These are phyloP conservation scores for Amblyjoppa fuscipennis DNA, from an alignment of 2,888 invertebrate genomes.

Conservation along the genomic window DNA sequence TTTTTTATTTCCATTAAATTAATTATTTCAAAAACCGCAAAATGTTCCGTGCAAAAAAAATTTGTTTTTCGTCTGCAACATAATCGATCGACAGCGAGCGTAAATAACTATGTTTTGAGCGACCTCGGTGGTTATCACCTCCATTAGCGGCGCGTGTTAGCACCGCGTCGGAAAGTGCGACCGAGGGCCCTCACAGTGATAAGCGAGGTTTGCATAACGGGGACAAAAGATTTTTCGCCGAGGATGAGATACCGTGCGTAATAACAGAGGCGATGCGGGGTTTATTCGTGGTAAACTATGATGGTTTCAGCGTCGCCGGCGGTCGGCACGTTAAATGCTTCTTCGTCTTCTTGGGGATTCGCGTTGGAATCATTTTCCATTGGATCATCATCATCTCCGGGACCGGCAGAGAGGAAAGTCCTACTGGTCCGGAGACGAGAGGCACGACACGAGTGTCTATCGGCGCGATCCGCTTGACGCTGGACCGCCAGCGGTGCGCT, in stretches of 20 bases:
- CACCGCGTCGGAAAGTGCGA: background rate
- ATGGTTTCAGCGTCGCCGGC: conserved; percentile 62
- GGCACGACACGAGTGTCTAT: conserved; percentile 11
- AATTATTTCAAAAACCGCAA: too few species aligned
- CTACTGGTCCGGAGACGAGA: conserved; percentile 1
- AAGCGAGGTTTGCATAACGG: conserved; percentile 52
- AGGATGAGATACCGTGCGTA: conserved; percentile 71
- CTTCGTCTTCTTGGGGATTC: conserved; percentile 44
- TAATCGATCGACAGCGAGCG: background rate
- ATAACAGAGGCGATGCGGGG: conserved; percentile 69
- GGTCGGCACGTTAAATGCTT: conserved; percentile 65
- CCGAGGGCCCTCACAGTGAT: conserved; percentile 5
- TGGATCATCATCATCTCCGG: conserved; percentile 16
- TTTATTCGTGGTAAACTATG: conserved; percentile 53
- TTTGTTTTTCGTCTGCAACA: background rate
- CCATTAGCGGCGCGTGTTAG: background rate
- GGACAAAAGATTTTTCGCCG: conserved; percentile 37
- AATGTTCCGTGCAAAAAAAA: too few species aligned
- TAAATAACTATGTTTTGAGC: background rate
- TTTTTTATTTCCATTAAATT: background rate
- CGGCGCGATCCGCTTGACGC: conserved; percentile 12
- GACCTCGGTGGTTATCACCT: conserved; percentile 8
- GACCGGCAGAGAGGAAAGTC: conserved; percentile 24
- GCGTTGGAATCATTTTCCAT: conserved; percentile 42
- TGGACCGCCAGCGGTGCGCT: conserved; percentile 14